These are phyloP conservation scores for Clistopyga incitator DNA, from an alignment of 2,888 invertebrate genomes.

Conservation along the genomic window DNA sequence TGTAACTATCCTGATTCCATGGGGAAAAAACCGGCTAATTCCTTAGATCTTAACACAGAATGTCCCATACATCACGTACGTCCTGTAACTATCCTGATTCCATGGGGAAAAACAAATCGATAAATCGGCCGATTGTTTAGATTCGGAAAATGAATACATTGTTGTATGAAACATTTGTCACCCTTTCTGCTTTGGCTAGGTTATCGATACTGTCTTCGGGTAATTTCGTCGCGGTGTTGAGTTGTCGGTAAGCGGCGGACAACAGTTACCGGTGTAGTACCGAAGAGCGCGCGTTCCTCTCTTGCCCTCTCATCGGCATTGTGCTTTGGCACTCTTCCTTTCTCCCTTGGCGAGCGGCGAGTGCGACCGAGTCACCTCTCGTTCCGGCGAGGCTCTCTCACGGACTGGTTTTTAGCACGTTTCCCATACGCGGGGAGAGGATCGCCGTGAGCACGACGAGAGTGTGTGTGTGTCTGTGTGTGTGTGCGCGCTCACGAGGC, in stretches of 20 bases:
- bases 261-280: constrained; percentile 10
- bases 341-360: constrained; percentile 12
- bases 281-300: constrained; percentile 14
- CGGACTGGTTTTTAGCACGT: constrained; percentile 65
- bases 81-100: no score
- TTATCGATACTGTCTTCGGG: neutral
- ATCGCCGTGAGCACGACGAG: constrained; percentile 25
- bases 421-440: constrained; percentile 54
- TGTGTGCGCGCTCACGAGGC: neutral
- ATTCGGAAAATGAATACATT: neutral
- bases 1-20: neutral
- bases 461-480: neutral
- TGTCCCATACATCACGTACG: no score
- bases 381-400: constrained; percentile 43
- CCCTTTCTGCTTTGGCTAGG: neutral
- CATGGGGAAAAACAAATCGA: neutral
- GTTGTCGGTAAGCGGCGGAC: neutral
- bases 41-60: no score
- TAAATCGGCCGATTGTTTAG: neutral
- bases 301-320: constrained; percentile 23
- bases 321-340: constrained; percentile 45
- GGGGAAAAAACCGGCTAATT: neutral
- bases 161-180: no score
- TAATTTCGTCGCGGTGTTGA: neutral
- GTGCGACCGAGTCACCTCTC: constrained; percentile 33